Base-by-base conservation (phyloP, 2,113 vertebrate species). In the Sigmodon hispidus region DNA sequence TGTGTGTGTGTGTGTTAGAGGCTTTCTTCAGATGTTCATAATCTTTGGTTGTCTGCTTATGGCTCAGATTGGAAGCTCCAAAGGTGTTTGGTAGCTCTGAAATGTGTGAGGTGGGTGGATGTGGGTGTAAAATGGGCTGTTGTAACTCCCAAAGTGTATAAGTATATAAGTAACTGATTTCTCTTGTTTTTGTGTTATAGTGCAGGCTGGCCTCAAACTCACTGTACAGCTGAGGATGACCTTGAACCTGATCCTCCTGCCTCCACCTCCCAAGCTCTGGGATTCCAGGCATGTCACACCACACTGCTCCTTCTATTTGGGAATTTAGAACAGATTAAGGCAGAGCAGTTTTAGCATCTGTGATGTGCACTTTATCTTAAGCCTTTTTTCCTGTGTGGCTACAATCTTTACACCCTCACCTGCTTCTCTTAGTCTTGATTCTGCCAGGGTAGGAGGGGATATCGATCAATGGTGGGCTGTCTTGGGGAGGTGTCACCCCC, bases 21-120 rank as follows among this genome's bases (percentile, higher is more conserved):
- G 40, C 52, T 76, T 93, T 95, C 95, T 93, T 85, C 81, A 52
- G 73, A 48, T 48, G 34, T 15, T 48, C 52, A 50, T 29, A 55
- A 67, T 84, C 43, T 29, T 48, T 45, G 52, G n/a, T 90, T 88
- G 67, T 75, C 59, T 88, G 70, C n/a, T 87, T 65, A 48, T 45
- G 57, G 75, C 72, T 43, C 29, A 91, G 36, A 79, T 16, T 1
- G 7, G 88, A 81, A 72, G 11, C n/a, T 21, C 12, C 7, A 7
- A 40, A 61, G 67, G 31, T 17, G 0, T 43, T n/a, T 22, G n/a
- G 36, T 72, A 84, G 61, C 29, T 75, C 90, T n/a, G 73, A 89
- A 45, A 21, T 2, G 0, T 1, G 36, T 40, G 19, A 81, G 70
- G 11, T 5, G 36, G 36, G 40, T 12, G 36, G 26, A 40, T 7